Evolutionary conservation across 2,888 invertebrate species (phyloP).

Genomic region (Metellina segmentata): DNA sequence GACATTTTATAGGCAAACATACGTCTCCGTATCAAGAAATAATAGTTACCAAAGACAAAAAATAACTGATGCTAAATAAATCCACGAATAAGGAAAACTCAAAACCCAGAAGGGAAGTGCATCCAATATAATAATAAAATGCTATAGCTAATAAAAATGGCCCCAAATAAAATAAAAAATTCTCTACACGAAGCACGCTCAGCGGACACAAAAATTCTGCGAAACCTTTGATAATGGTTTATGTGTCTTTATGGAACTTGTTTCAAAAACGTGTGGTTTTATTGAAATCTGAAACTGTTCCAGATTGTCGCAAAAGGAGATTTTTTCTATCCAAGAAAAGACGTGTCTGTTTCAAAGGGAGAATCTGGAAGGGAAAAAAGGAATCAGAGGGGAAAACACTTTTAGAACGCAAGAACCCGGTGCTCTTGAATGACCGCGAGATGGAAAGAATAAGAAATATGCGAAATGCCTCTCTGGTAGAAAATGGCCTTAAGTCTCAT

Average conservation of each 20-base stretch:
- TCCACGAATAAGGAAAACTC: slow-evolving; percentile 41
- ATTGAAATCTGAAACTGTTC: slow-evolving; percentile 73
- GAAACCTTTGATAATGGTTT: slow-evolving; percentile 70
- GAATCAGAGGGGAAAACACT: slow-evolving; percentile 25
- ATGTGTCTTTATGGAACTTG: slow-evolving; percentile 72
- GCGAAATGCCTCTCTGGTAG: slow-evolving; percentile 17
- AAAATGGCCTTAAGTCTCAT: slow-evolving; percentile 62
- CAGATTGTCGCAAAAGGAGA: slow-evolving; percentile 56
- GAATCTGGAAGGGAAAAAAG: slow-evolving; percentile 6
- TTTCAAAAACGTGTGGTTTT: slow-evolving; percentile 68
- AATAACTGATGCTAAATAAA: neutral
- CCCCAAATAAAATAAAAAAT: neutral
- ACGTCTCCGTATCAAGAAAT: too few relatives aligned
- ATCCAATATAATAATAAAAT: slow-evolving; percentile 66
- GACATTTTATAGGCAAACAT: too few relatives aligned
- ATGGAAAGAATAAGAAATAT: slow-evolving; percentile 37
- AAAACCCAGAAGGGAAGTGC: slow-evolving; percentile 39
- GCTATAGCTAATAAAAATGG: slow-evolving; percentile 62
- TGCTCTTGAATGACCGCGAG: slow-evolving; percentile 45
- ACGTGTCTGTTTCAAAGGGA: slow-evolving; percentile 69
- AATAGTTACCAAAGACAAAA: too few relatives aligned
- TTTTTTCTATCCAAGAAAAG: slow-evolving; percentile 28
- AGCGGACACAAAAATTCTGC: slow-evolving; percentile 37
- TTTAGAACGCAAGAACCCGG: slow-evolving; percentile 12
- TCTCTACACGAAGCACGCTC: slow-evolving; percentile 40